Evolutionary conservation across 1,140 invertebrate genomes (phyloP).

Genomic region (Drosophila lowei): DNA sequence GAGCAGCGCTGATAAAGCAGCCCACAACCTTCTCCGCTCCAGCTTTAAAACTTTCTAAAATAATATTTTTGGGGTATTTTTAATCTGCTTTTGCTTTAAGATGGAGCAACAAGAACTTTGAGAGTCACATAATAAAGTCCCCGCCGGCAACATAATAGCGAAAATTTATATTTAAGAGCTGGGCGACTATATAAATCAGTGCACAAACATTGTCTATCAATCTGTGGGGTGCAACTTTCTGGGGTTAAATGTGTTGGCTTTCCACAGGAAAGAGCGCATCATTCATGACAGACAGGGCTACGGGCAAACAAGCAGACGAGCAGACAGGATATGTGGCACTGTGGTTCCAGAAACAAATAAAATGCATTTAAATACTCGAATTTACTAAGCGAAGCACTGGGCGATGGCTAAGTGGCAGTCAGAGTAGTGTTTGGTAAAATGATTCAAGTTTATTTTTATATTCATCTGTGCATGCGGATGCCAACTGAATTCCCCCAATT

Average conservation of each 20-base stretch:
- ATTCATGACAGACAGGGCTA: conserved; percentile 45
- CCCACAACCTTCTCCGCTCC: not conserved
- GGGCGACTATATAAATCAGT: conserved; percentile 51
- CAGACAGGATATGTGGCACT: conserved; percentile 32
- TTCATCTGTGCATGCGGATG: conserved; percentile 1
- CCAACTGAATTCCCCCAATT: not conserved
- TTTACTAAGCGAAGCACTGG: not conserved
- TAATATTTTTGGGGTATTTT: conserved; percentile 20
- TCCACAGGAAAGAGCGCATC: conserved; percentile 66
- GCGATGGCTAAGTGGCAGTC: not conserved
- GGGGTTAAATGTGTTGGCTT: conserved; percentile 46
- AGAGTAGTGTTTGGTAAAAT: not conserved
- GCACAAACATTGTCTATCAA: conserved; percentile 59
- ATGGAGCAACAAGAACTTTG: conserved; percentile 34
- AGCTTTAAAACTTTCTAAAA: conserved; percentile 45
- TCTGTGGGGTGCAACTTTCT: conserved; percentile 25
- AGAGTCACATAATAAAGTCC: conserved; percentile 67
- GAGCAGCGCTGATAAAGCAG: conserved; percentile 40
- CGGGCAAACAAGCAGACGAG: conserved; percentile 1
- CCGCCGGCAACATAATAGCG: conserved; percentile 59
- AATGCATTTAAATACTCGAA: not conserved
- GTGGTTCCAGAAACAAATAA: conserved; percentile 1
- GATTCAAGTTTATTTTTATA: conserved; percentile 7
- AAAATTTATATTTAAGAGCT: conserved; percentile 76
- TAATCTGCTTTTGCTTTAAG: conserved; percentile 25